A percentile compares a stretch with the other conserved stretches of the same genome.
Conservation (phyloP, 2,113 vertebrate genomes). For the Tauraco erythrolophus region DNA sequence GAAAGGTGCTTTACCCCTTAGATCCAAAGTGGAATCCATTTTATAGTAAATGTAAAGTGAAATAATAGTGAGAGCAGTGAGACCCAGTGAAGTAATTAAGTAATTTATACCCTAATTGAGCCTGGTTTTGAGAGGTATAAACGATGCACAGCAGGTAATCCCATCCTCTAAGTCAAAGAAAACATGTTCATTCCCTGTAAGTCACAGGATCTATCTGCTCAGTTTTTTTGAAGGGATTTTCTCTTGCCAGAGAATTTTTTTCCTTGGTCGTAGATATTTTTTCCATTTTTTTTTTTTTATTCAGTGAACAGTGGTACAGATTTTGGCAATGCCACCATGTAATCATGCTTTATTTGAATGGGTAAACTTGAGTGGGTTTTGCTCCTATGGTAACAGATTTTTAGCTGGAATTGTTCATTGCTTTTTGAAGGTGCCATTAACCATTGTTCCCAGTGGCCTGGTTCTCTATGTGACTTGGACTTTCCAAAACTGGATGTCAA, state of each 20-base stretch:
- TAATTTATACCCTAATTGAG: not conserved
- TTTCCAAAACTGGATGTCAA: not conserved
- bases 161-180: not conserved
- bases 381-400: constrained; percentile 17
- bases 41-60: not conserved
- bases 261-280: not conserved
- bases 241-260: not conserved
- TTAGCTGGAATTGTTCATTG: not conserved
- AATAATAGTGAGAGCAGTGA: not conserved
- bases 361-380: not conserved
- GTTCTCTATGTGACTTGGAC: not conserved
- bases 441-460: not conserved
- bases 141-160: not conserved
- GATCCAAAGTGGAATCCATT: not conserved
- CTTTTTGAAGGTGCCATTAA: not conserved
- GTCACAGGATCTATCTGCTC: not conserved
- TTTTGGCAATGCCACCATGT: constrained; percentile 8
- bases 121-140: not conserved
- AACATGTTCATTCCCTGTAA: not conserved
- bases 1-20: not conserved
- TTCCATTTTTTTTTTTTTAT: not conserved
- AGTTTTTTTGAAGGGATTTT: not conserved
- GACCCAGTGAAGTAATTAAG: not conserved
- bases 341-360: not conserved
- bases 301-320: not conserved